A percentile compares a stretch with the other conserved stretches of the same genome.
These are phyloP conservation scores for Xanthia icteritia DNA, from an alignment of 2,888 invertebrate genomes.

Conservation along the genomic window DNA sequence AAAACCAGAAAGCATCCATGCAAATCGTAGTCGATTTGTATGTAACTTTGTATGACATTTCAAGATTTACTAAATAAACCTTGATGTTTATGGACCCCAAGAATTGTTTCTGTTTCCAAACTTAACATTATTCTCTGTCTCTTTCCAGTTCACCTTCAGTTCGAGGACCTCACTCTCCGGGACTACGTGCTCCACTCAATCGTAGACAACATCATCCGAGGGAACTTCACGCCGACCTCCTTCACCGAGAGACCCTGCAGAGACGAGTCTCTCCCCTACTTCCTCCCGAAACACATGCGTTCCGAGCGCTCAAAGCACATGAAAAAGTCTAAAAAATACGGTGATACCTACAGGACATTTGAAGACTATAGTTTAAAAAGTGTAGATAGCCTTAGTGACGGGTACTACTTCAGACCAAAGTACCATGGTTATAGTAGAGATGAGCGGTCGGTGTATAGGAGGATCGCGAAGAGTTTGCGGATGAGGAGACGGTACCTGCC, in stretches of 20 bases:
- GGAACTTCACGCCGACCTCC: constrained; percentile 87
- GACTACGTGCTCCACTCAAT: constrained; percentile 86
- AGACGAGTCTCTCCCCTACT: constrained; percentile 80
- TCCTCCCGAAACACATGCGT: constrained; percentile 80
- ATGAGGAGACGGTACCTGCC: constrained; percentile 80
- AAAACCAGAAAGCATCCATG: background rate
- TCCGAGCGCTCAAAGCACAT: constrained; percentile 78
- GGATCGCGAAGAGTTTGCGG: constrained; percentile 73
- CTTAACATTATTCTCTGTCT: constrained; percentile 58
- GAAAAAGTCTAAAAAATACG: constrained; percentile 70
- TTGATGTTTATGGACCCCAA: background rate
- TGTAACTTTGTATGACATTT: no score
- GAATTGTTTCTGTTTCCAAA: background rate
- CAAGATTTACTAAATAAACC: background rate
- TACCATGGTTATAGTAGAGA: constrained; percentile 75
- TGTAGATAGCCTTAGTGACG: constrained; percentile 65
- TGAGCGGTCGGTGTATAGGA: constrained; percentile 76
- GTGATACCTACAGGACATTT: constrained; percentile 64
- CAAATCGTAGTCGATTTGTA: no score
- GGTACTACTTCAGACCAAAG: constrained; percentile 84
- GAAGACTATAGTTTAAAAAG: constrained; percentile 71
- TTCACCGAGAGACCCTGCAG: constrained; percentile 81
- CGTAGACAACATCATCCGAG: constrained; percentile 81
- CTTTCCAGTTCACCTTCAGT: constrained; percentile 85
- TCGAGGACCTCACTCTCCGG: constrained; percentile 77